These are phyloP conservation scores for Hypsibius dujardini DNA, from an alignment of 1,140 invertebrate species.

Conservation along the genomic window DNA sequence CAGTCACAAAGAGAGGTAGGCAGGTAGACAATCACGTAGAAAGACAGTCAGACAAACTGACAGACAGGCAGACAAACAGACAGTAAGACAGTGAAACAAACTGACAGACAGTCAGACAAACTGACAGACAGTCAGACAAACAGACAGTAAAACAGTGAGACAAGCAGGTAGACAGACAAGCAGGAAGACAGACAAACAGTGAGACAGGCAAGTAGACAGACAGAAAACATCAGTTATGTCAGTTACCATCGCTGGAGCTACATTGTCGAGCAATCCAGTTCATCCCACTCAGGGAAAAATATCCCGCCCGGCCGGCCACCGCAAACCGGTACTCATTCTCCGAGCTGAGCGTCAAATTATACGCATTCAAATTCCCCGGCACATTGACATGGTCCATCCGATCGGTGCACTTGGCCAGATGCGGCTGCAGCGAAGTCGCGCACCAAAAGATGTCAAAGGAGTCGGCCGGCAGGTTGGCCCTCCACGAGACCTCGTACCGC, in stretches of 20 bases:
- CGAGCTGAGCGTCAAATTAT: background rate
- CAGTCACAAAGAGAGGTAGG: no score
- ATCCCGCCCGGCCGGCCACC: background rate
- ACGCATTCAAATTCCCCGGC: background rate
- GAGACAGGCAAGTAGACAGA: no score
- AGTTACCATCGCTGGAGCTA: background rate
- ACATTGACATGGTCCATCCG: constrained; percentile 5
- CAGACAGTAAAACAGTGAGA: no score
- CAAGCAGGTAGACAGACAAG: no score
- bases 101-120: no score
- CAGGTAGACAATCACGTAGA: no score
- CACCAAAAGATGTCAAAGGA: background rate
- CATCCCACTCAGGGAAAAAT: background rate
- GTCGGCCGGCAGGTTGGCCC: background rate
- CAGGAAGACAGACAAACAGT: no score
- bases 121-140: no score
- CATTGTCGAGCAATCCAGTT: background rate
- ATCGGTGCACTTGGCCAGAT: background rate
- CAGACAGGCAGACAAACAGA: no score
- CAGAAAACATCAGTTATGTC: no score
- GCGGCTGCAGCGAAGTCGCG: background rate
- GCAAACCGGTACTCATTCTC: background rate
- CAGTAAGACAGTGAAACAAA: no score
- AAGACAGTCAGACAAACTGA: no score
- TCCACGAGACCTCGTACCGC: background rate